phyloP scores from a whole-genome alignment of 35 echinoderm and acorn worm genomes.

The Stichopus chloronotus region DNA sequence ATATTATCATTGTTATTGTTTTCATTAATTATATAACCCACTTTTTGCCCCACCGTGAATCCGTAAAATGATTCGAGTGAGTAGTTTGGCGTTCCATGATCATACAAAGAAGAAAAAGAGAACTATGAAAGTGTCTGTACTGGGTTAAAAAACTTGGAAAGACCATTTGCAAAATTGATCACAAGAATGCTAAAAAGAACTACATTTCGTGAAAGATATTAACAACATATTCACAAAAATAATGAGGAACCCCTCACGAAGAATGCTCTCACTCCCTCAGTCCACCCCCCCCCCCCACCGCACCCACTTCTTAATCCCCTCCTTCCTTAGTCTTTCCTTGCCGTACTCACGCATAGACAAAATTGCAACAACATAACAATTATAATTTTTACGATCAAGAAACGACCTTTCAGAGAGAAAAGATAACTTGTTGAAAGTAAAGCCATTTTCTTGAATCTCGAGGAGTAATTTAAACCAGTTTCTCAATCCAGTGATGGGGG shows the following conservation, averaged over 20 bases:
- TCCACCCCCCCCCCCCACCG: too few relatives aligned
- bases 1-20: too few relatives aligned
- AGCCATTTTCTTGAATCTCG: too few relatives aligned
- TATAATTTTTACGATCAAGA: too few relatives aligned
- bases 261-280: background rate
- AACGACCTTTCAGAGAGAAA: too few relatives aligned
- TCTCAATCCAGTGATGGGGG: too few relatives aligned
- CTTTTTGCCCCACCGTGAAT: background rate
- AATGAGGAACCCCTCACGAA: background rate
- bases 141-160: slow-evolving; percentile 36
- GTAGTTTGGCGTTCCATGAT: background rate
- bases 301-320: too few relatives aligned
- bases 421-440: too few relatives aligned
- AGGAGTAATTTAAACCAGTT: too few relatives aligned
- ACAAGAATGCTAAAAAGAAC: slow-evolving; percentile 27
- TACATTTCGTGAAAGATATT: slow-evolving; percentile 35
- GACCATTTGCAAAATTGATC: slow-evolving; percentile 47
- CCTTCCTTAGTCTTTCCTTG: too few relatives aligned
- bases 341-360: too few relatives aligned
- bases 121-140: slow-evolving; percentile 44
- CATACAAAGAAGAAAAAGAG: slow-evolving; percentile 24
- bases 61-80: background rate
- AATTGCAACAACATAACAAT: too few relatives aligned
- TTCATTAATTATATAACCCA: background rate
- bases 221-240: slow-evolving; percentile 39